These are phyloP conservation scores for Trinorchestia longiramus DNA, from an alignment of 1,140 invertebrate genomes.

Conservation along the genomic window DNA sequence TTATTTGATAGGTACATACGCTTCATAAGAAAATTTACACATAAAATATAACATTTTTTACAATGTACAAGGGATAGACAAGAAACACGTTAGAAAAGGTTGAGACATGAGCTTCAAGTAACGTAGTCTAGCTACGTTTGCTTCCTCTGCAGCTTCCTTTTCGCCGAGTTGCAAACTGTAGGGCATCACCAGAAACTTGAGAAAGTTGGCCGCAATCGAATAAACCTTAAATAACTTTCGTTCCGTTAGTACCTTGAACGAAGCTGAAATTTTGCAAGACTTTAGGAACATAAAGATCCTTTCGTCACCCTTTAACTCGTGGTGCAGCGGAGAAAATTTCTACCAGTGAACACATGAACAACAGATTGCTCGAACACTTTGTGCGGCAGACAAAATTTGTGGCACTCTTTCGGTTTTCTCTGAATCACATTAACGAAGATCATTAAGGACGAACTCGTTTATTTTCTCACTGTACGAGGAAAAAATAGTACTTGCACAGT, in stretches of 20 bases:
- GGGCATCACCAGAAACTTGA: background rate
- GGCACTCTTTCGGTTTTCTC: background rate
- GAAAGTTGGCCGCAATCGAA: background rate
- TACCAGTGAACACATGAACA: background rate
- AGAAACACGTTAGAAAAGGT: constrained; percentile 7
- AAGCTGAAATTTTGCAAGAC: background rate
- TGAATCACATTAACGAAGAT: background rate
- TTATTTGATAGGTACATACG: constrained; percentile 54
- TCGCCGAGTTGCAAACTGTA: background rate
- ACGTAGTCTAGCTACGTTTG: background rate
- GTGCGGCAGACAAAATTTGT: background rate
- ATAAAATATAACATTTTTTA: constrained; percentile 52
- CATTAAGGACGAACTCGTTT: background rate
- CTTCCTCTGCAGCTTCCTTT: background rate
- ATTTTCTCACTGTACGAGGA: background rate
- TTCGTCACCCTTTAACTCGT: background rate
- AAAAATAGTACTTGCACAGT: background rate
- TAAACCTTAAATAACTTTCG: background rate
- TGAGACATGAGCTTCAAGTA: constrained; percentile 36
- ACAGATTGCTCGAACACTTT: background rate
- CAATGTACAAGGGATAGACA: constrained; percentile 33
- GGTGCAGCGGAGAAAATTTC: background rate
- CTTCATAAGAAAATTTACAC: constrained; percentile 54
- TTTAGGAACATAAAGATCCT: background rate
- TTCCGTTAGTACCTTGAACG: background rate